phyloP scores from a whole-genome alignment of 2,888 invertebrate species.

The Mechanitis mazaeus region DNA sequence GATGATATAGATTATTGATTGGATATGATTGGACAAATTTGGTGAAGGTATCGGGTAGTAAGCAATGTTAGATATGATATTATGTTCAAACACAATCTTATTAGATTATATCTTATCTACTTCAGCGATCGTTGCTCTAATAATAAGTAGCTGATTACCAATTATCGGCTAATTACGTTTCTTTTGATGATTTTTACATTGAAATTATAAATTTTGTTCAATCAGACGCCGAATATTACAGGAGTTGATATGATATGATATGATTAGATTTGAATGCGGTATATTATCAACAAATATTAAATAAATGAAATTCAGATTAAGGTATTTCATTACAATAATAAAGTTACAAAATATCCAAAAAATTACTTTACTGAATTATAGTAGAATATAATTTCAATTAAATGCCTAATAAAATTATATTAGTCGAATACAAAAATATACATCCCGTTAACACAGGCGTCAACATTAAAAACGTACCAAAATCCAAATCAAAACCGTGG shows the following conservation, averaged over 20 bases:
- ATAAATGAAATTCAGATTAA: too few relatives aligned
- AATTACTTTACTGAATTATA: background rate
- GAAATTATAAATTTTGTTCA: conserved; percentile 18
- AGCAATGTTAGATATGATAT: conserved; percentile 21
- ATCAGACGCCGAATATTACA: conserved; percentile 15
- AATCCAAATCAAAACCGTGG: conserved; percentile 5
- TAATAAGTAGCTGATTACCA: conserved; percentile 28
- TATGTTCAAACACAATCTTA: conserved; percentile 20
- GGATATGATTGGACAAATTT: conserved; percentile 4
- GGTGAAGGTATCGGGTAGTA: conserved; percentile 19
- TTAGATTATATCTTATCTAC: conserved; percentile 14
- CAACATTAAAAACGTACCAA: background rate
- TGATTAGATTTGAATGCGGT: too few relatives aligned
- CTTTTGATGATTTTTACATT: conserved; percentile 24
- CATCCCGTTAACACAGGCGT: background rate
- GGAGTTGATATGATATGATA: too few relatives aligned
- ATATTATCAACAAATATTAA: too few relatives aligned
- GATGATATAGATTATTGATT: conserved; percentile 1
- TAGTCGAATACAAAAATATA: conserved; percentile 3
- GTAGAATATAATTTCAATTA: background rate
- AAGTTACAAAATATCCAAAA: too few relatives aligned
- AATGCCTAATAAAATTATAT: too few relatives aligned
- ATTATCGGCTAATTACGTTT: conserved; percentile 27
- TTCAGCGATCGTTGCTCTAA: conserved; percentile 13
- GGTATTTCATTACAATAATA: too few relatives aligned